phyloP scores from a whole-genome alignment of 2,888 invertebrate species.

The Hemaris fuciformis region DNA sequence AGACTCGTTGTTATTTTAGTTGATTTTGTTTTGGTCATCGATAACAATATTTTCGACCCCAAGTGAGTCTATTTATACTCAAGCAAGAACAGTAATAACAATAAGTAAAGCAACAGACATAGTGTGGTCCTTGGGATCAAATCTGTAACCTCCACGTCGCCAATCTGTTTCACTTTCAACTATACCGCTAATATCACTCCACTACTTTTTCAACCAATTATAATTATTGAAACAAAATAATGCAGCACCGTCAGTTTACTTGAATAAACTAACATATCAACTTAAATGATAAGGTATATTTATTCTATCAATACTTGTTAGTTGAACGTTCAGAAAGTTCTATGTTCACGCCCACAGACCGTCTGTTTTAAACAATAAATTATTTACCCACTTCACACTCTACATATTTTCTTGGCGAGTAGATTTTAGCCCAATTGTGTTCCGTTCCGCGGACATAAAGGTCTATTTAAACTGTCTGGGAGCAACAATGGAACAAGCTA shows the following conservation, averaged over 20 bases:
- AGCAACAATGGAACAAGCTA: conserved; percentile 46
- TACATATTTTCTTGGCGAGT: conserved; percentile 13
- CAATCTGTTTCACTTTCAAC: no score
- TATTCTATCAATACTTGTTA: conserved; percentile 22
- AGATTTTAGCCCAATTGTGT: conserved; percentile 15
- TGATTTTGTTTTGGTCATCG: no score
- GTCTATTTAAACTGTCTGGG: conserved; percentile 48
- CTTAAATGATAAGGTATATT: conserved; percentile 23
- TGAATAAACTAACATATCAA: conserved; percentile 13
- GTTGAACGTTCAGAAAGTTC: conserved; percentile 17
- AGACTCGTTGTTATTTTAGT: no score
- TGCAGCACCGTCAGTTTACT: not conserved
- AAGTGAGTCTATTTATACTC: no score
- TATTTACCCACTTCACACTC: conserved; percentile 15
- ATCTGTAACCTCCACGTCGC: no score
- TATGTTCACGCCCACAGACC: conserved; percentile 24
- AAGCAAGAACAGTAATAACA: no score
- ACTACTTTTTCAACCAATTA: no score
- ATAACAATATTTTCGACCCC: no score
- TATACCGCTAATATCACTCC: no score
- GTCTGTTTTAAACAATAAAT: conserved; percentile 20
- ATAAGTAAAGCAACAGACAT: no score
- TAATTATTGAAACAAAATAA: not conserved
- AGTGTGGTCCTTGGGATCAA: no score
- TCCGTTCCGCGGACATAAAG: conserved; percentile 26